Percentiles rank a stretch among this genome's conserved stretches.
These are phyloP conservation scores for Serranus cabrilla DNA, from an alignment of 2,797 vertebrate genomes.

Conservation along the genomic window DNA sequence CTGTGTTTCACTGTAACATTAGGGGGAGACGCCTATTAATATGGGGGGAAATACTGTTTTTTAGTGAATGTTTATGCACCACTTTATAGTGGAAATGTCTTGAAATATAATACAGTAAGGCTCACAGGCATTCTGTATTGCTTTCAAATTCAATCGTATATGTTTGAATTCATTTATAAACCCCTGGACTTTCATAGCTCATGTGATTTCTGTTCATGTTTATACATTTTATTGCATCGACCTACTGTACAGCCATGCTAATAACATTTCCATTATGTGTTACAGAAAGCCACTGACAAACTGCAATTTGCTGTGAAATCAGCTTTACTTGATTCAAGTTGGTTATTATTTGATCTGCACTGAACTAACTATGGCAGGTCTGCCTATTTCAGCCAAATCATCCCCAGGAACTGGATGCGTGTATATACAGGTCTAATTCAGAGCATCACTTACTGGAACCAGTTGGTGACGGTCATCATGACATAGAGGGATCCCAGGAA, in stretches of 20 bases:
- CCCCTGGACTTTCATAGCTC: too few relatives aligned
- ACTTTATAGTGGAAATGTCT: too few relatives aligned
- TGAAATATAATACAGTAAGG: too few relatives aligned
- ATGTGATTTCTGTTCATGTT: too few relatives aligned
- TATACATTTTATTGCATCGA: too few relatives aligned
- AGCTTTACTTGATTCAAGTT: background rate
- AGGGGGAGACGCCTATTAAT: too few relatives aligned
- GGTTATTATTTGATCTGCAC: background rate
- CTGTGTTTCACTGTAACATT: too few relatives aligned
- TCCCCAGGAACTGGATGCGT: background rate
- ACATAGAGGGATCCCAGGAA: conserved; percentile 96
- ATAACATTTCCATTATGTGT: background rate
- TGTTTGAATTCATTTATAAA: too few relatives aligned
- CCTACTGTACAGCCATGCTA: background rate
- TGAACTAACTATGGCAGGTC: background rate
- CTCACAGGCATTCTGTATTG: too few relatives aligned
- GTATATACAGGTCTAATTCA: background rate
- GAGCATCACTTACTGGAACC: conserved; percentile 94
- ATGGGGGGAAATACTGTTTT: too few relatives aligned
- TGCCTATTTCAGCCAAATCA: background rate
- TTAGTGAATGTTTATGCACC: too few relatives aligned
- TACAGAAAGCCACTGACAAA: background rate
- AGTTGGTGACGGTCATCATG: conserved; percentile 99
- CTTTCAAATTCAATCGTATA: too few relatives aligned
- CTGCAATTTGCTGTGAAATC: background rate